Conservation (phyloP, 2,113 vertebrate species). For the Thamnophis sirtalis region DNA sequence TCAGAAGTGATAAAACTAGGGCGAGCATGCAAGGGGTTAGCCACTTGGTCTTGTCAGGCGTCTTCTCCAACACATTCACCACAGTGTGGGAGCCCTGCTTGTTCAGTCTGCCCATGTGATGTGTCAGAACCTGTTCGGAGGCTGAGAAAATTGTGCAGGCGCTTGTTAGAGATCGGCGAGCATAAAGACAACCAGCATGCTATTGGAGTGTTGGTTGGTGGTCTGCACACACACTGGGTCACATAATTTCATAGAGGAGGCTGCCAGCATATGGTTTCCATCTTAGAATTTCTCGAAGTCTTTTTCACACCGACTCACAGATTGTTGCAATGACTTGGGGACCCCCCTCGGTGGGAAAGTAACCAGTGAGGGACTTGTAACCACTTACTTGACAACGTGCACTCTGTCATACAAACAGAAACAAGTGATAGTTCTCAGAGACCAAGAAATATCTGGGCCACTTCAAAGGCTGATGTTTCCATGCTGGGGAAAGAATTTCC, state of each 20-base stretch:
- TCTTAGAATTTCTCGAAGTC: constrained; percentile 43
- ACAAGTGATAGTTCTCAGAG: background rate
- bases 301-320: constrained; percentile 28
- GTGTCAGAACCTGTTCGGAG: constrained; percentile 34
- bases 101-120: background rate
- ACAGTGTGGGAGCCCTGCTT: constrained; percentile 4
- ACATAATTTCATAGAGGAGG: constrained; percentile 37
- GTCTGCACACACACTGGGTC: constrained; percentile 41
- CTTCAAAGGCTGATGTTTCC: background rate
- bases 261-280: constrained; percentile 51
- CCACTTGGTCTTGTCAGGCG: constrained; percentile 30
- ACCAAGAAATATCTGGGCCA: background rate
- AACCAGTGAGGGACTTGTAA: background rate
- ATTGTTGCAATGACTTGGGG: background rate
- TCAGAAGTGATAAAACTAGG: background rate
- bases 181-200: constrained; percentile 29
- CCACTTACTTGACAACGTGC: background rate
- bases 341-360: constrained; percentile 33
- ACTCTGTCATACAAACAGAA: background rate
- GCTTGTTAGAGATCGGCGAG: constrained; percentile 18
- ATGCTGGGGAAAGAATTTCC: background rate
- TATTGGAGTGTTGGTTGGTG: constrained; percentile 44
- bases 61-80: constrained; percentile 2
- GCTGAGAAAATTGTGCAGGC: constrained; percentile 40
- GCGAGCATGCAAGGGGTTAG: constrained; percentile 23